Conservation (phyloP, 2,797 vertebrate species). For the Gymnocypris eckloni region DNA sequence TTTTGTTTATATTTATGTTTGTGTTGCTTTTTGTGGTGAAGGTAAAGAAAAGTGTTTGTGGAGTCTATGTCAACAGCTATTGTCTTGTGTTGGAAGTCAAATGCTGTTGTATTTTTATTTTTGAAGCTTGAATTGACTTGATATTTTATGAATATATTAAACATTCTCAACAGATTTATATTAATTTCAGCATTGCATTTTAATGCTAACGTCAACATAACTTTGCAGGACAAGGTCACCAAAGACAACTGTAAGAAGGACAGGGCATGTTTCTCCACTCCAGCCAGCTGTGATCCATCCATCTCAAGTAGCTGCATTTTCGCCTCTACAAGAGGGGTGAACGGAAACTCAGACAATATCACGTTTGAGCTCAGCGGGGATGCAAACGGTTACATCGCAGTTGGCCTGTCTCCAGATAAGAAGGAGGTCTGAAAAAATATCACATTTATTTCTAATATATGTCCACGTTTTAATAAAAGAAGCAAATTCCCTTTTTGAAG, state of each 20-base stretch:
- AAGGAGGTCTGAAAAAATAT: neutral
- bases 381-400: slow-evolving; percentile 17
- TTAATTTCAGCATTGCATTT: neutral
- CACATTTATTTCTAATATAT: neutral
- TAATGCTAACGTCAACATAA: neutral
- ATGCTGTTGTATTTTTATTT: neutral
- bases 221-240: neutral
- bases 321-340: neutral
- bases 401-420: neutral
- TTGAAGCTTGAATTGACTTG: neutral
- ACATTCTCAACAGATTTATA: neutral
- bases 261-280: slow-evolving; percentile 25
- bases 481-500: neutral
- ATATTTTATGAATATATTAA: neutral
- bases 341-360: neutral
- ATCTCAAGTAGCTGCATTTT: neutral
- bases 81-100: neutral
- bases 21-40: neutral
- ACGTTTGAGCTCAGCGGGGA: slow-evolving; percentile 20
- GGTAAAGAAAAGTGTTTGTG: neutral
- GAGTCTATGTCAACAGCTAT: too few species aligned
- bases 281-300: slow-evolving; percentile 8
- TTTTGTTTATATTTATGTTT: neutral
- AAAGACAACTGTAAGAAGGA: neutral
- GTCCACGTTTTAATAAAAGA: neutral